Evolutionary conservation across 2,888 invertebrate species (phyloP), one percentile per base, ranked within the genome.

Genomic region (Apotomis capreana): DNA sequence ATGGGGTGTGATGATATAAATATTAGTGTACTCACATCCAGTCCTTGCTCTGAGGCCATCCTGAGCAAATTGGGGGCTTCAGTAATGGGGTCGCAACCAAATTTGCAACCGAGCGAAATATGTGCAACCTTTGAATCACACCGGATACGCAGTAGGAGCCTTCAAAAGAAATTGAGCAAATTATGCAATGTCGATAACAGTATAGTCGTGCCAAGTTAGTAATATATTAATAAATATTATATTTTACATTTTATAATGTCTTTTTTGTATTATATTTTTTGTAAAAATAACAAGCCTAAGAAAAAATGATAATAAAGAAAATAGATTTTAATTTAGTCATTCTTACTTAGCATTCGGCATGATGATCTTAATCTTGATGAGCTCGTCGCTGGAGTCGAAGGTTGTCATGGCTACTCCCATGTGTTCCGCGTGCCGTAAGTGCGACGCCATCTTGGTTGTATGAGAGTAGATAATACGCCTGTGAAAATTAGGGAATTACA

Each of bases 401-500:
- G 98, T 99, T 96, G 98, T 97, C 73, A 95, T 94, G 80, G 95
- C 93, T 44, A 99, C 97, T 13, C 96, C 95, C 49, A 95, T 94
- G 61, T 95, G 94, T 15, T 95, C 94, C 67, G 99, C 97, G 91
- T 97, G 96, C 62, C 96, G 95, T 84, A 99, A 95, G 90, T 98
- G 98, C 61, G 98, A 98, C 60, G 96, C 95, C 80, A 97, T 97
- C 90, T 99, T 99, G 79, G 98, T 98, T 0, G 99, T 98, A 93
- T 99, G 98, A 74, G 99, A 99, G 90, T 97, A 99, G 83, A 99
- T 97, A 77, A 99, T 98, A 79, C 97, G 96, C 52, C 94, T 94
- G 80, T 2, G 69, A 64, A 73, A 13, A 40, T 8, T 3, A 10
- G 9, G 9, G 10, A 10, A 26, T 26, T 2, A 26, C 2, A 26